Percentiles rank a stretch among this genome's conserved stretches.
phyloP scores from a whole-genome alignment of 2,113 vertebrate genomes.

The Zapornia atra region DNA sequence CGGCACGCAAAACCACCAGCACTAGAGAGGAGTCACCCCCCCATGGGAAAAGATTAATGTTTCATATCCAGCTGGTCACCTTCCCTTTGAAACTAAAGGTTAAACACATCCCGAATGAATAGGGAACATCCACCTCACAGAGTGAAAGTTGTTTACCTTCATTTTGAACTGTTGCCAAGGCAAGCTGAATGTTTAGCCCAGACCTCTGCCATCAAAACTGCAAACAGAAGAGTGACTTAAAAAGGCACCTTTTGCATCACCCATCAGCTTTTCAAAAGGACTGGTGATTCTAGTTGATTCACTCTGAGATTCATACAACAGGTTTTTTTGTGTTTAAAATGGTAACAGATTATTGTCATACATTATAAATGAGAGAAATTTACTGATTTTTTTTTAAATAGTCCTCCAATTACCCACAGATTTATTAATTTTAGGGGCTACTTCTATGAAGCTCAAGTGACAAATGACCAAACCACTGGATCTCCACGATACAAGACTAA shows the following conservation, averaged over 20 bases:
- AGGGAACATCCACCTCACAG: not conserved
- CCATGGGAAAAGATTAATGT: not conserved
- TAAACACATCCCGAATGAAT: not conserved
- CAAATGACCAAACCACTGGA: not conserved
- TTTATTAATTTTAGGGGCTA: not conserved
- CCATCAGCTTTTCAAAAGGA: not conserved
- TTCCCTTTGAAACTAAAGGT: not conserved
- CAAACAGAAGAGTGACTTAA: not conserved
- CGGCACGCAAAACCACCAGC: accelerated
- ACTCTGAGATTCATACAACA: not conserved
- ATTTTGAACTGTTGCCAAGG: not conserved
- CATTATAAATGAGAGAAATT: not conserved
- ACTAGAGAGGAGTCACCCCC: not conserved
- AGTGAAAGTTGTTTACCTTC: not conserved
- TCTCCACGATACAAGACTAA: not conserved
- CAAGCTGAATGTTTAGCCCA: not conserved
- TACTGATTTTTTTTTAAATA: not conserved
- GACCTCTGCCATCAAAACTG: not conserved
- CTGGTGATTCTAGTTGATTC: not conserved
- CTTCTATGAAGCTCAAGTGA: not conserved
- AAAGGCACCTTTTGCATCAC: not conserved
- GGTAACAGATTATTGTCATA: not conserved
- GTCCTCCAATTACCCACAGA: not conserved
- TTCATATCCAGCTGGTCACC: not conserved
- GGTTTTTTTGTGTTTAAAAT: not conserved